Evolutionary conservation across 2,888 invertebrate species (phyloP).

Genomic region (Thelaira solivaga): DNA sequence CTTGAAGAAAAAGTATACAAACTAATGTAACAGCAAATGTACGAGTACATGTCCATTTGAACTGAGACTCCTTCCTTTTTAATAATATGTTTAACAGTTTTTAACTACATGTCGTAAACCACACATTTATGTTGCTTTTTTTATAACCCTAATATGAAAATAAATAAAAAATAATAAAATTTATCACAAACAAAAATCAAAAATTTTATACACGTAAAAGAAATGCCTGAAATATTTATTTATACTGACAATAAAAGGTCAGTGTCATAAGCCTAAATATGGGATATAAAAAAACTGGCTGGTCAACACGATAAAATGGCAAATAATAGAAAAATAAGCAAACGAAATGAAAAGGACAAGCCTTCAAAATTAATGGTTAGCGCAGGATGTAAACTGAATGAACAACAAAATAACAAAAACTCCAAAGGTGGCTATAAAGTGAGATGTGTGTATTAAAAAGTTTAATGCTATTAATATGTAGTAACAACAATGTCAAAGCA

Average conservation of each 20-base stretch:
- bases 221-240: conserved; percentile 12
- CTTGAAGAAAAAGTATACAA: no score
- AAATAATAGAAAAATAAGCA: neutral
- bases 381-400: neutral
- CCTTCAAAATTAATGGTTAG: neutral
- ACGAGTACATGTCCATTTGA: no score
- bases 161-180: conserved; percentile 49
- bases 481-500: no score
- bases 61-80: no score
- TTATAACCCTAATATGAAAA: neutral
- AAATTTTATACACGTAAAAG: conserved; percentile 13
- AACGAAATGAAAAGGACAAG: neutral
- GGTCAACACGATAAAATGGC: conserved; percentile 4
- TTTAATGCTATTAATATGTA: no score
- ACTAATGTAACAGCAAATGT: no score
- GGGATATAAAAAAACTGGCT: conserved; percentile 16
- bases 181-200: conserved; percentile 47
- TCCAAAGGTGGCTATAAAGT: no score
- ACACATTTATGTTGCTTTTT: no score
- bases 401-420: neutral
- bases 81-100: no score
- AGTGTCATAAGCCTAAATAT: conserved; percentile 51
- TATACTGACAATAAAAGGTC: conserved; percentile 42
- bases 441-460: no score
- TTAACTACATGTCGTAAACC: no score